These are phyloP conservation scores for Hyles vespertilio DNA, from an alignment of 1,140 invertebrate species.

Conservation along the genomic window DNA sequence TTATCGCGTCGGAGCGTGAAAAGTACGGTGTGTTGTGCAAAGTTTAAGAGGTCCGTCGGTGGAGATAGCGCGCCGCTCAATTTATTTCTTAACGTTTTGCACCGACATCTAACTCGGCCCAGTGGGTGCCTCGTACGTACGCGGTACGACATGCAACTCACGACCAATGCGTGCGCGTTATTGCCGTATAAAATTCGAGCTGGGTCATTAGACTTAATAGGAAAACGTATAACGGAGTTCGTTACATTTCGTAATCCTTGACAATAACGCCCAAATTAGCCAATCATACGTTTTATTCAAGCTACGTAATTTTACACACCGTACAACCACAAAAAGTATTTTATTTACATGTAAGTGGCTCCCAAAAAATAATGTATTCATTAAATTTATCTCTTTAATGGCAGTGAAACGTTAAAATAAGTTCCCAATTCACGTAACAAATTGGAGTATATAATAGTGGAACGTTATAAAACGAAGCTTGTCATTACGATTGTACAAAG, in stretches of 20 bases:
- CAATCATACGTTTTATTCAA: background rate
- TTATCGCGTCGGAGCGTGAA: slow-evolving; percentile 30
- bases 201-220: slow-evolving; percentile 51
- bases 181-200: slow-evolving; percentile 54
- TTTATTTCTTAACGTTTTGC: slow-evolving; percentile 28
- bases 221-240: slow-evolving; percentile 32
- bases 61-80: slow-evolving; percentile 45
- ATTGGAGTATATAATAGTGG: background rate
- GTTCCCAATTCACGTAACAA: too few relatives aligned
- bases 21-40: slow-evolving; percentile 34
- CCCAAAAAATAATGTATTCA: too few relatives aligned
- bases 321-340: too few relatives aligned
- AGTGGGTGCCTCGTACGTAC: slow-evolving; percentile 2
- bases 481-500: slow-evolving; percentile 26
- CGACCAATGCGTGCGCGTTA: slow-evolving; percentile 46
- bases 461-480: slow-evolving; percentile 25
- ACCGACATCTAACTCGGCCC: slow-evolving; percentile 14
- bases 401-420: too few relatives aligned
- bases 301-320: too few relatives aligned
- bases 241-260: slow-evolving; percentile 37
- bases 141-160: slow-evolving; percentile 28
- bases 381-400: too few relatives aligned
- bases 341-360: too few relatives aligned
- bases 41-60: slow-evolving; percentile 41
- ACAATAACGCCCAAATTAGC: slow-evolving; percentile 3